Evolutionary conservation across 2,113 vertebrate genomes (phyloP).

Genomic region (Oncorhynchus mykiss): DNA sequence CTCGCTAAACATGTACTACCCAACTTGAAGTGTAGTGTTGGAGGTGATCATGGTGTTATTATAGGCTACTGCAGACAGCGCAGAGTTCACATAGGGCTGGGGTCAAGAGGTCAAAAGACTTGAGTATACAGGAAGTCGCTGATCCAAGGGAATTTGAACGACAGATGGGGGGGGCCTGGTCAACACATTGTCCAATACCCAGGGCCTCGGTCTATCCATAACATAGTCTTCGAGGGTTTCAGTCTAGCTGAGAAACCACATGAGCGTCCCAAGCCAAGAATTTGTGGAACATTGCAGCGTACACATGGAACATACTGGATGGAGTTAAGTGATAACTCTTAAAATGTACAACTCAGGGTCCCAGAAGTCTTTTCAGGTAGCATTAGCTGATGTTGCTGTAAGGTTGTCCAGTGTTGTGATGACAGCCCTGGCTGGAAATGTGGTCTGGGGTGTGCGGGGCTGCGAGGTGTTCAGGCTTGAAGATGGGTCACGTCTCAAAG

Average conservation of each 20-base stretch:
- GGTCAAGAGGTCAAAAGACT: background rate
- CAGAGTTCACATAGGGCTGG: background rate
- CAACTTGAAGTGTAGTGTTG: background rate
- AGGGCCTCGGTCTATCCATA: background rate
- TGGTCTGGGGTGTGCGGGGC: background rate
- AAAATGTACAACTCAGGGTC: background rate
- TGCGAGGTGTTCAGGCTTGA: background rate
- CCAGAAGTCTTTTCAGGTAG: background rate
- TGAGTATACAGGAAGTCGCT: background rate
- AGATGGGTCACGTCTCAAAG: constrained; percentile 88
- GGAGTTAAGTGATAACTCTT: background rate
- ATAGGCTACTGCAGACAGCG: background rate
- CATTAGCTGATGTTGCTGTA: background rate
- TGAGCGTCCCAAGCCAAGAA: no score
- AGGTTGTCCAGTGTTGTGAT: background rate
- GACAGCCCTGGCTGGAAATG: background rate
- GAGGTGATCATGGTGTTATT: background rate
- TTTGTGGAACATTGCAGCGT: no score
- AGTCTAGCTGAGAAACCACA: no score
- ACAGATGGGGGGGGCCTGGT: background rate
- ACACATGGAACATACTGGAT: no score
- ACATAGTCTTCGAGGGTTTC: no score
- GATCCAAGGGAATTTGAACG: no score
- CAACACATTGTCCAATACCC: background rate
- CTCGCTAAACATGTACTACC: background rate